These are phyloP conservation scores for Tetheella fluctuosa DNA, from an alignment of 2,888 invertebrate genomes.

Conservation along the genomic window DNA sequence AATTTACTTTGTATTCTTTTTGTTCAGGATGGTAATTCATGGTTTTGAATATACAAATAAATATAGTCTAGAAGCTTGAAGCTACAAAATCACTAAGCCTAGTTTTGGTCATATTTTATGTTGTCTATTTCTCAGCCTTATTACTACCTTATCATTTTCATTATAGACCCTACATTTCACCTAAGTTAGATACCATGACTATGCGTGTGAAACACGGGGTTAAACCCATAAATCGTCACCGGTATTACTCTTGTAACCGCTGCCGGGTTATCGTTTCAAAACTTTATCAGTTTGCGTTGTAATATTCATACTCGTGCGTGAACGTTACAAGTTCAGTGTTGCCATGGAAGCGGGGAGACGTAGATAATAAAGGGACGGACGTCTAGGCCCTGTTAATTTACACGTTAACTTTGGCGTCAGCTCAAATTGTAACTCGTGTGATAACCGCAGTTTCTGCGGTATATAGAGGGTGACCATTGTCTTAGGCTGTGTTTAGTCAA, in stretches of 20 bases:
- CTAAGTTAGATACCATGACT: background rate
- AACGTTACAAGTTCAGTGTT: background rate
- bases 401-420: conserved; percentile 10
- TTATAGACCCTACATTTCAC: background rate
- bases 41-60: too few relatives aligned
- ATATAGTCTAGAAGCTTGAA: too few relatives aligned
- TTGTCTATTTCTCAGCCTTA: too few relatives aligned
- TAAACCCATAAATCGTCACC: conserved; percentile 8
- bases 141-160: background rate
- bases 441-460: background rate
- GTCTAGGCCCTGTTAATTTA: conserved; percentile 11
- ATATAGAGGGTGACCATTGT: background rate
- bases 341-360: background rate
- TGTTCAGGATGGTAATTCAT: too few relatives aligned
- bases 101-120: too few relatives aligned
- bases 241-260: background rate
- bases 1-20: too few relatives aligned
- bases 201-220: background rate
- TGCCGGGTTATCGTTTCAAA: conserved; percentile 2
- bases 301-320: background rate
- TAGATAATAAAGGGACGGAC: conserved; percentile 14
- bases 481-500: background rate
- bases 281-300: conserved; percentile 1
- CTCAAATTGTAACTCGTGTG: conserved; percentile 4
- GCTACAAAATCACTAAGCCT: too few relatives aligned